phyloP scores from a whole-genome alignment of 2,888 invertebrate species.

The Acrobasis suavella region DNA sequence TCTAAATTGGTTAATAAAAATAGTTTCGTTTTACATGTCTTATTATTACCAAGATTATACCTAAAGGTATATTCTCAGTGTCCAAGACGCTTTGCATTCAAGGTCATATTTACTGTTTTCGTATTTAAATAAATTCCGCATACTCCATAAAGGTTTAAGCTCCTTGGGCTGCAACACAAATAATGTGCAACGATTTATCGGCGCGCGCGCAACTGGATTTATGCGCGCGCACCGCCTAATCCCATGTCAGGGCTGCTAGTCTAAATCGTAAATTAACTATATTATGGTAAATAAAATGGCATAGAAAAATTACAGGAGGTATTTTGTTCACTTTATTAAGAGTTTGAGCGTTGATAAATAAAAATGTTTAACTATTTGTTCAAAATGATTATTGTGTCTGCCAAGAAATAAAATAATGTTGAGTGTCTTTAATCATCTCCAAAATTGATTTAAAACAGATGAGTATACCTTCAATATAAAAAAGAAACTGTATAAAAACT shows the following conservation, averaged over 20 bases:
- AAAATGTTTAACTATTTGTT: too few species aligned
- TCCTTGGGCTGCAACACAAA: slow-evolving; percentile 71
- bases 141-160: slow-evolving; percentile 2
- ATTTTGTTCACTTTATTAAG: background rate
- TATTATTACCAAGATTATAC: too few species aligned
- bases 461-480: too few species aligned
- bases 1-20: too few species aligned
- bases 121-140: background rate
- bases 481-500: too few species aligned
- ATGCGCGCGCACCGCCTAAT: slow-evolving; percentile 69
- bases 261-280: slow-evolving; percentile 13
- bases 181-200: slow-evolving; percentile 79
- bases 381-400: too few species aligned
- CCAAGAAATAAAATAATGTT: too few species aligned
- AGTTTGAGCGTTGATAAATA: background rate
- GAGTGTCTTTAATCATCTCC: too few species aligned
- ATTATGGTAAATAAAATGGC: slow-evolving; percentile 16
- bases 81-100: background rate
- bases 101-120: background rate
- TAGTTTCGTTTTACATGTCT: too few species aligned
- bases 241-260: slow-evolving; percentile 60
- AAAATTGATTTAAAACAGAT: too few species aligned
- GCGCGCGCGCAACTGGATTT: slow-evolving; percentile 77
- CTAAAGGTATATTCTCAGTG: too few species aligned
- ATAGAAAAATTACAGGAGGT: background rate